Evolutionary conservation across 2,113 vertebrate genomes (phyloP).

Genomic region (Atractosteus spatula): DNA sequence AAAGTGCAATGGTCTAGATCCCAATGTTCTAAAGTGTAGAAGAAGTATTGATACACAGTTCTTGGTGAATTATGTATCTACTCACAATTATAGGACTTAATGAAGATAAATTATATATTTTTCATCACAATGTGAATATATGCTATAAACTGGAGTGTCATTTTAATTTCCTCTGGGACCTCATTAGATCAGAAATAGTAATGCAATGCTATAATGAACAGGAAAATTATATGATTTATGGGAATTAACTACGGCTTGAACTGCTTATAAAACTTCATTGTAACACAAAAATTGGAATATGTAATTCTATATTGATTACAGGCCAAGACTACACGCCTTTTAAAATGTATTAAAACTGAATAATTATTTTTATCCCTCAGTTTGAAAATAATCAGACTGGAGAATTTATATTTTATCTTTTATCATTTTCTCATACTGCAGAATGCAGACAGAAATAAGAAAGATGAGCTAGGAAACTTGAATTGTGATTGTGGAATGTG

Average conservation of each 20-base stretch:
- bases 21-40: no score
- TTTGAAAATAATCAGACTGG: no score
- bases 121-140: background rate
- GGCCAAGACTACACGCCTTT: background rate
- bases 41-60: no score
- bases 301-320: background rate
- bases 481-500: no score
- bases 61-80: no score
- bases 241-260: background rate
- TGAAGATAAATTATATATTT: background rate
- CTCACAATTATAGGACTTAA: background rate
- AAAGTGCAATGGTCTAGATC: no score
- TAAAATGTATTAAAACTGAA: no score
- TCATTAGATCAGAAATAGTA: background rate
- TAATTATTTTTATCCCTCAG: no score
- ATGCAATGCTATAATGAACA: slow-evolving; percentile 6
- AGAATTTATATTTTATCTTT: no score
- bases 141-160: background rate
- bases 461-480: no score
- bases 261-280: background rate
- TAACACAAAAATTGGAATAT: background rate
- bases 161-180: background rate
- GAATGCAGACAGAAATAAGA: no score
- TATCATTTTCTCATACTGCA: no score
- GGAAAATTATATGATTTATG: background rate